Percentiles rank a stretch among this genome's conserved stretches.
phyloP scores from a whole-genome alignment of 2,113 vertebrate genomes.

The Cyanoliseus patagonus region DNA sequence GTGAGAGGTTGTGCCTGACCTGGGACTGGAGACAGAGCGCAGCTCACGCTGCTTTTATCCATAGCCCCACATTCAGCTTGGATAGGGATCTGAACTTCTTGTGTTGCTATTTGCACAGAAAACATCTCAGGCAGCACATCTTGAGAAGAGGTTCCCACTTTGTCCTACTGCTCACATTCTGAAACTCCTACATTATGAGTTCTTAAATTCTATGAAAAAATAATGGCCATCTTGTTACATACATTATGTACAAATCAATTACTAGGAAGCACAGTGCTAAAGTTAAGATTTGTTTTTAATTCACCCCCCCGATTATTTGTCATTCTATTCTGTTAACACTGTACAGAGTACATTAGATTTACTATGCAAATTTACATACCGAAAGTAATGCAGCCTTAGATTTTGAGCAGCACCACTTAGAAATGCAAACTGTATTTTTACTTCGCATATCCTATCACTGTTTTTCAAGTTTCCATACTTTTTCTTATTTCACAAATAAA shows the following conservation, averaged over 20 bases:
- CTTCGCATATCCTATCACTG: neutral
- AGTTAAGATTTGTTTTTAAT: neutral
- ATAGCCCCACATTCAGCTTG: neutral
- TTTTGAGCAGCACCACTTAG: neutral
- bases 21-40: neutral
- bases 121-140: neutral
- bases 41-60: rapidly evolving
- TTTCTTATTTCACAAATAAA: neutral
- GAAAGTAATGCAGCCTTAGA: neutral
- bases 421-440: neutral
- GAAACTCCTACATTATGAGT: neutral
- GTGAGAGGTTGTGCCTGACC: neutral
- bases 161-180: neutral
- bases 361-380: neutral
- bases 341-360: neutral
- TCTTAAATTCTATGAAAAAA: neutral
- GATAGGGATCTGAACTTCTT: neutral
- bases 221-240: neutral
- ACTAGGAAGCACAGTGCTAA: neutral
- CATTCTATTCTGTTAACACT: neutral
- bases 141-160: neutral
- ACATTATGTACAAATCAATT: neutral
- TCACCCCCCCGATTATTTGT: neutral
- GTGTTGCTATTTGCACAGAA: neutral
- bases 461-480: neutral